A percentile compares a stretch with the other conserved stretches of the same genome.
These are phyloP conservation scores for Megalops cyprinoides DNA, from an alignment of 2,797 vertebrate genomes.

Conservation along the genomic window DNA sequence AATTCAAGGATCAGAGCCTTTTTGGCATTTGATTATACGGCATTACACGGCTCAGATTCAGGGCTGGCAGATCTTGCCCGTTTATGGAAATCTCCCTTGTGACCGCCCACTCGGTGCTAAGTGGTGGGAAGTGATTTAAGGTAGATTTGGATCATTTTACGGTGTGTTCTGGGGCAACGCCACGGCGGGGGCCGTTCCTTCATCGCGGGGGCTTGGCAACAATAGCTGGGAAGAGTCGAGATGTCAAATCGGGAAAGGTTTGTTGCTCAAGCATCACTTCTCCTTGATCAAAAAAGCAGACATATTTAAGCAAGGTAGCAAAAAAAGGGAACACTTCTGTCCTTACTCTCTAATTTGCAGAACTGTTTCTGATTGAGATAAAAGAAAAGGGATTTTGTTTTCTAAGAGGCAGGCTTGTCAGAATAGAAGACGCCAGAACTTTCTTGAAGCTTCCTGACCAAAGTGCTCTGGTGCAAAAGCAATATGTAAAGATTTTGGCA, in stretches of 20 bases:
- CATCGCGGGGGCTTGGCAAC: conserved; percentile 31
- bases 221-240: conserved; percentile 35
- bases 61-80: conserved; percentile 9
- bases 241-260: conserved; percentile 37
- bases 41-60: conserved; percentile 33
- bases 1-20: conserved; percentile 38
- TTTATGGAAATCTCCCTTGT: conserved; percentile 28
- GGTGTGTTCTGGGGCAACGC: neutral
- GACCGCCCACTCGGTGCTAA: conserved; percentile 38
- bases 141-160: conserved; percentile 26
- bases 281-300: conserved; percentile 4
- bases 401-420: conserved; percentile 1
- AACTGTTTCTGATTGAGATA: conserved; percentile 21
- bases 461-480: neutral
- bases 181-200: conserved; percentile 10
- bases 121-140: conserved; percentile 46
- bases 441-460: neutral
- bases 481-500: neutral
- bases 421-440: conserved; percentile 30
- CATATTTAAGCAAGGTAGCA: conserved; percentile 10
- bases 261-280: conserved; percentile 7
- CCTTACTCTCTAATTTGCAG: conserved; percentile 17
- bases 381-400: conserved; percentile 17
- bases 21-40: conserved; percentile 46
- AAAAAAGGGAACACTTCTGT: conserved; percentile 9